phyloP scores from a whole-genome alignment of 1,140 invertebrate genomes.

The Drosophila malerkotliana region DNA sequence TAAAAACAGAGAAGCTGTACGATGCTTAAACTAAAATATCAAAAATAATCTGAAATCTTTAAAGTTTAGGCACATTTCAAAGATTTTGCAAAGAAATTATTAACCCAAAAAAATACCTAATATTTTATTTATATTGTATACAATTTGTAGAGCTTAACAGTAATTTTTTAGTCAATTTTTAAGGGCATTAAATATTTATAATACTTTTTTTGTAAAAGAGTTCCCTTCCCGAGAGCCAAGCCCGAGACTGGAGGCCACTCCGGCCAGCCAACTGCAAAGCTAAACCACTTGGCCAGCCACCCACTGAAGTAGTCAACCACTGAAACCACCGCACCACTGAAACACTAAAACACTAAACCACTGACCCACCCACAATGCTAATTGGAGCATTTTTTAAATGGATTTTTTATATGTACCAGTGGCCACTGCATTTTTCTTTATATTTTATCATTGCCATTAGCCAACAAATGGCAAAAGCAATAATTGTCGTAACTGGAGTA shows the following conservation, averaged over 20 bases:
- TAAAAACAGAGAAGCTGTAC: too few relatives aligned
- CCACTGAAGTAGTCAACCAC: not conserved
- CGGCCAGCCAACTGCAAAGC: not conserved
- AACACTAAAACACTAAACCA: not conserved
- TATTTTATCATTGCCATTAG: slow-evolving; percentile 30
- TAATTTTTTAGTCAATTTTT: not conserved
- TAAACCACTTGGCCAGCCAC: not conserved
- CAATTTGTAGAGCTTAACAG: not conserved
- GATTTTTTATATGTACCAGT: slow-evolving; percentile 14
- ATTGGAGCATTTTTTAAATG: slow-evolving; percentile 67
- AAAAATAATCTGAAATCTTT: too few relatives aligned
- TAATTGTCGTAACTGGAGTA: not conserved
- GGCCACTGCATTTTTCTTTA: slow-evolving; percentile 14
- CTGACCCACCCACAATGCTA: slow-evolving; percentile 39
- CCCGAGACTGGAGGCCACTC: not conserved
- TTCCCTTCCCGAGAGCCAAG: slow-evolving; percentile 3
- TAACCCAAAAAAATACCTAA: too few relatives aligned
- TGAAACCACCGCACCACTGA: not conserved
- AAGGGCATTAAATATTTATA: not conserved
- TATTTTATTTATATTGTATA: not conserved
- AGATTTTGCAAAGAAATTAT: too few relatives aligned
- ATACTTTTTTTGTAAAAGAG: not conserved
- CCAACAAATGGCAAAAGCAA: slow-evolving; percentile 4
- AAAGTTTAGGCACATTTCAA: too few relatives aligned
- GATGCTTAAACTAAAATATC: too few relatives aligned